Percentiles rank a stretch among this genome's conserved stretches.
Evolutionary conservation across 1,140 invertebrate species (phyloP).

Genomic region (Drosophila subobscura): DNA sequence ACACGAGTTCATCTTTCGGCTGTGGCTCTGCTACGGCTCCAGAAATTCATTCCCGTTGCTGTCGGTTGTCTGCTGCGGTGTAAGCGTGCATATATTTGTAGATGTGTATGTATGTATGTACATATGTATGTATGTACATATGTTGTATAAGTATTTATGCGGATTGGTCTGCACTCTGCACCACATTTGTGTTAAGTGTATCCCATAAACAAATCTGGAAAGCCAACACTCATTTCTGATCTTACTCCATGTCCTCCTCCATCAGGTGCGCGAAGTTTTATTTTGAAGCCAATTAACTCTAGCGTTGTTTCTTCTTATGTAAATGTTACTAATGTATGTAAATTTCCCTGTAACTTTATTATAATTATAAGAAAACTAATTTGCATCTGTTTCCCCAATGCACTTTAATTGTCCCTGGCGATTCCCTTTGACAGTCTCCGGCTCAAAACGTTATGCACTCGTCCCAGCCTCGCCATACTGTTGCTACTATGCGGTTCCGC

Average conservation of each 20-base stretch:
- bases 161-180: conserved; percentile 47
- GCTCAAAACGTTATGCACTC: conserved; percentile 17
- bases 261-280: neutral
- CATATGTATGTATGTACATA: neutral
- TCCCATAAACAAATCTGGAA: conserved; percentile 37
- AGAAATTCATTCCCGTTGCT: conserved; percentile 1
- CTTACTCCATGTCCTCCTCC: neutral
- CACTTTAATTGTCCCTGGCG: neutral
- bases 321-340: neutral
- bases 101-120: neutral
- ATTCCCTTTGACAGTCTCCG: neutral
- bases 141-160: conserved; percentile 30
- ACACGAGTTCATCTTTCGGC: too few relatives aligned
- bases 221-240: conserved; percentile 10
- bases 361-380: neutral
- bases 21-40: too few relatives aligned
- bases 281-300: neutral
- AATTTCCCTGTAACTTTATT: neutral
- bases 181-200: conserved; percentile 49
- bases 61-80: neutral
- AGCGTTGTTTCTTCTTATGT: too few relatives aligned
- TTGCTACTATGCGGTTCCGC: conserved; percentile 12
- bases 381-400: neutral
- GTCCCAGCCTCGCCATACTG: conserved; percentile 8
- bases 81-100: neutral